Percentiles rank a stretch among this genome's conserved stretches.
These are phyloP conservation scores for Gadopsis marmoratus DNA, from an alignment of 2,797 vertebrate species.

Conservation along the genomic window DNA sequence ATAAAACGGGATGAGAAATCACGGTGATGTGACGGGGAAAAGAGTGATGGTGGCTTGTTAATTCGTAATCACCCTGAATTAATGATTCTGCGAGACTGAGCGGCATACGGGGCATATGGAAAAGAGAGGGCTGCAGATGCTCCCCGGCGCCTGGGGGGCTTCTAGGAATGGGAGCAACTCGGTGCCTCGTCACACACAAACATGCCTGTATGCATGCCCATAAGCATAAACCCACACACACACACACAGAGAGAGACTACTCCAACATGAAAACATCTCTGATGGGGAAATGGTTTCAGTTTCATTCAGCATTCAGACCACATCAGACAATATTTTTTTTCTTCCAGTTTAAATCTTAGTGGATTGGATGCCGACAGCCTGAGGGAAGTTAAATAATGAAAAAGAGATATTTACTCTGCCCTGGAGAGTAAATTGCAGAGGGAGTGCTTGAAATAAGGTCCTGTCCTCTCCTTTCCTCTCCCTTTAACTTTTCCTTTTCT, in stretches of 20 bases:
- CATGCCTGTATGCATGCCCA: conserved; percentile 42
- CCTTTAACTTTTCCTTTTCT: neutral
- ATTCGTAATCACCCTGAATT: conserved; percentile 84
- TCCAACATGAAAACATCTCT: conserved; percentile 43
- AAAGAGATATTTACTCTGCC: conserved; percentile 61
- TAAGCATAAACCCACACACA: conserved; percentile 34
- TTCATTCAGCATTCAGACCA: conserved; percentile 51
- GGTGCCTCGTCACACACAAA: conserved; percentile 63
- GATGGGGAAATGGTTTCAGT: conserved; percentile 44
- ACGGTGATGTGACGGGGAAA: conserved; percentile 45
- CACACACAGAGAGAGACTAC: conserved; percentile 26
- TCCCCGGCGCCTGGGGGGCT: conserved; percentile 64
- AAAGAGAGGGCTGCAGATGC: conserved; percentile 79
- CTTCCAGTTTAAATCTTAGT: conserved; percentile 34
- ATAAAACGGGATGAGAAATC: conserved; percentile 43
- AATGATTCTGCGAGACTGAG: conserved; percentile 80
- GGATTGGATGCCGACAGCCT: conserved; percentile 42
- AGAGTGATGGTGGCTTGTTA: conserved; percentile 76
- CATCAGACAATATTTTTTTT: conserved; percentile 28
- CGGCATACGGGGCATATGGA: conserved; percentile 80
- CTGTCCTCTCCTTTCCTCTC: conserved; percentile 17
- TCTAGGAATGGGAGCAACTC: conserved; percentile 65
- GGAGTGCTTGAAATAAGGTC: conserved; percentile 20
- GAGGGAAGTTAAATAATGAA: conserved; percentile 62
- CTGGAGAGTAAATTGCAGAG: conserved; percentile 41